These are phyloP conservation scores for Cyclina sinensis DNA, from an alignment of 1,140 invertebrate species.

Conservation along the genomic window DNA sequence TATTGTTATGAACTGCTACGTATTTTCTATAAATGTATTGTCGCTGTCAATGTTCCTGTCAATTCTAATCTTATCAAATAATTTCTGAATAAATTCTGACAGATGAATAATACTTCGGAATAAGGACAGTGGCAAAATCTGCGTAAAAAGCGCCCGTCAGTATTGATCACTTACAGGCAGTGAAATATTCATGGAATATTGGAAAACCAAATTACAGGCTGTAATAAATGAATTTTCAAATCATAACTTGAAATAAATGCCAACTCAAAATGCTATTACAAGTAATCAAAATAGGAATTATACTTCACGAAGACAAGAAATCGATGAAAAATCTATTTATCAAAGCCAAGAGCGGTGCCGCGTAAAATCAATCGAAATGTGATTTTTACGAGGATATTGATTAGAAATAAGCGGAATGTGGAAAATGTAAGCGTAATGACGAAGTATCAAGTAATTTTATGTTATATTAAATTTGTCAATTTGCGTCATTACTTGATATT, in stretches of 20 bases:
- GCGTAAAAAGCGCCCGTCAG: constrained; percentile 8
- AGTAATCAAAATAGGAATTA: constrained; percentile 65
- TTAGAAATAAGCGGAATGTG: constrained; percentile 52
- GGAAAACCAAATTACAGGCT: constrained; percentile 51
- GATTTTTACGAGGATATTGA: constrained; percentile 57
- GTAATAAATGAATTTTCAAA: constrained; percentile 66
- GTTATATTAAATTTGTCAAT: constrained; percentile 52
- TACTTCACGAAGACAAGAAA: constrained; percentile 35
- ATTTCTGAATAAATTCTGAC: constrained; percentile 64
- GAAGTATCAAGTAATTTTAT: constrained; percentile 39
- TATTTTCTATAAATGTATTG: constrained; percentile 19
- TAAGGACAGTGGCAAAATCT: constrained; percentile 27
- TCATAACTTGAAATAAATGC: constrained; percentile 67
- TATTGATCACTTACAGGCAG: constrained; percentile 52
- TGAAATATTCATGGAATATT: constrained; percentile 61
- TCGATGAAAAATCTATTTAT: constrained; percentile 56
- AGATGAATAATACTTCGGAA: constrained; percentile 40
- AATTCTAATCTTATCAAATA: constrained; percentile 57
- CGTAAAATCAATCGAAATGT: constrained; percentile 53
- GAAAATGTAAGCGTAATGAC: constrained; percentile 52
- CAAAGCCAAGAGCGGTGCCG: neutral
- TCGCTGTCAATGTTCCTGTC: constrained; percentile 30
- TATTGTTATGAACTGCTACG: neutral
- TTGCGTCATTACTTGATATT: constrained; percentile 37
- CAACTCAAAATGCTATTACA: constrained; percentile 61